Conservation (phyloP, 1,140 invertebrate species). For the Zaprionus africanus region DNA sequence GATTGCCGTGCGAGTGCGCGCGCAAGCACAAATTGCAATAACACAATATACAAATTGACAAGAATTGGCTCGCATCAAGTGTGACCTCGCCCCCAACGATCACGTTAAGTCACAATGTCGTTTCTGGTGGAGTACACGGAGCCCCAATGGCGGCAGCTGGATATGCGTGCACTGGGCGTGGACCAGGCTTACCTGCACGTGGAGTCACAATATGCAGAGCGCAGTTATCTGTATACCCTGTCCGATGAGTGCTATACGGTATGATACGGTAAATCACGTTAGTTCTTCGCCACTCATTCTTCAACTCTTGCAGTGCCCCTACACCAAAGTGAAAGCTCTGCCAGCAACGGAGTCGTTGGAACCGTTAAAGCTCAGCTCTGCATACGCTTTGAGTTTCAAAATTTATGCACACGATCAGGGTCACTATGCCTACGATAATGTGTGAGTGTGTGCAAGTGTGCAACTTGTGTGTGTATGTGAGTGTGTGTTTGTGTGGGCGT, state of each 20-base stretch:
- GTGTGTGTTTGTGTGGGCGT: not conserved
- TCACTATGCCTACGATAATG: slow-evolving; percentile 85
- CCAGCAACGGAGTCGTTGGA: slow-evolving; percentile 46
- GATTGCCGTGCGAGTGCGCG: slow-evolving; percentile 18
- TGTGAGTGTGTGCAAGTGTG: slow-evolving; percentile 84
- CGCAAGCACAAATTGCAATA: slow-evolving; percentile 19
- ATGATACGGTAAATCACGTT: slow-evolving; percentile 24
- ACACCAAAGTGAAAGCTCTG: slow-evolving; percentile 80
- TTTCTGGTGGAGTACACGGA: slow-evolving; percentile 77
- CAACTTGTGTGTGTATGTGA: slow-evolving; percentile 9
- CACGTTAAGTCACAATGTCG: slow-evolving; percentile 50
- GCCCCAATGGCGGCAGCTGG: slow-evolving; percentile 69
- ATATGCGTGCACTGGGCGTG: slow-evolving; percentile 71
- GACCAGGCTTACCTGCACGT: slow-evolving; percentile 74
- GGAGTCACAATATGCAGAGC: slow-evolving; percentile 31
- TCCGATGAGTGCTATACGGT: slow-evolving; percentile 79
- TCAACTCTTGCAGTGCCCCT: slow-evolving; percentile 84
- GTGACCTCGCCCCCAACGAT: slow-evolving; percentile 22
- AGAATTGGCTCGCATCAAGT: slow-evolving; percentile 18
- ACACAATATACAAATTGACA: slow-evolving; percentile 10
- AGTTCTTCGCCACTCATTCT: not conserved
- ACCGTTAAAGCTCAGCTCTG: slow-evolving; percentile 82
- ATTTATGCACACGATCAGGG: slow-evolving; percentile 80
- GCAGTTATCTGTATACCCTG: slow-evolving; percentile 66
- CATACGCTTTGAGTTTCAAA: slow-evolving; percentile 76